Percentiles rank a stretch among this genome's conserved stretches.
Evolutionary conservation across 37 sponge, comb jelly and placozoan species (phyloP).

Genomic region (Cliona cf. orientalis): DNA sequence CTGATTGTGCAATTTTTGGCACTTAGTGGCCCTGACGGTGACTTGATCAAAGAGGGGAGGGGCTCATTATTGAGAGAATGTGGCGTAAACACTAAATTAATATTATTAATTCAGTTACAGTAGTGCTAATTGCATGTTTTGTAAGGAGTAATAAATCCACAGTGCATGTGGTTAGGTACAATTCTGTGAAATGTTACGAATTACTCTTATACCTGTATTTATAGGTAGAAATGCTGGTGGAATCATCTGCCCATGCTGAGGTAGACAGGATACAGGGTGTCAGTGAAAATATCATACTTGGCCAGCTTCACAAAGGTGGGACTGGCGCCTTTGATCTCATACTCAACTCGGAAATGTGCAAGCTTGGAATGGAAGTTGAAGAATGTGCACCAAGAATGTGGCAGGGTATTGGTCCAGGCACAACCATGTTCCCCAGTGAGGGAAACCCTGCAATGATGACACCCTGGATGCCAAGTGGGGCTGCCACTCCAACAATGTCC

Average conservation of each 20-base stretch:
- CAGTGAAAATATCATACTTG: slow-evolving; percentile 97
- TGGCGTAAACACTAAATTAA: too few relatives aligned
- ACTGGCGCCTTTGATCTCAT: slow-evolving; percentile 96
- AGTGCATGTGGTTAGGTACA: too few relatives aligned
- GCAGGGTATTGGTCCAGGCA: slow-evolving; percentile 39
- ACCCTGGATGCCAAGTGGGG: slow-evolving; percentile 79
- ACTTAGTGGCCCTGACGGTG: too few relatives aligned
- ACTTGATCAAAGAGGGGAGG: too few relatives aligned
- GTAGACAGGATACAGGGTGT: slow-evolving; percentile 94
- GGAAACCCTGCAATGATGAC: slow-evolving; percentile 83
- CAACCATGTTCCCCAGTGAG: slow-evolving; percentile 39
- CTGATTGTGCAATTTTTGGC: too few relatives aligned
- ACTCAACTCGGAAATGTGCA: slow-evolving; percentile 98
- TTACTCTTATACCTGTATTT: neutral
- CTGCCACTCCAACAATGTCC: slow-evolving; percentile 76
- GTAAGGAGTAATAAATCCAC: too few relatives aligned
- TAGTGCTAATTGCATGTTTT: too few relatives aligned
- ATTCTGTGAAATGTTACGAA: neutral
- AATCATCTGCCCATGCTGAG: slow-evolving; percentile 94
- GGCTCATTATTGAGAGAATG: too few relatives aligned
- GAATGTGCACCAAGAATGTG: slow-evolving; percentile 73
- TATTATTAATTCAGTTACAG: too few relatives aligned
- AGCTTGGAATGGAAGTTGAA: slow-evolving; percentile 93
- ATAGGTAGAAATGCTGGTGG: slow-evolving; percentile 97
- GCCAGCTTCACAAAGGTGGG: slow-evolving; percentile 93